Conservation (phyloP, 2,797 vertebrate species). For the Takifugu ocellatus region DNA sequence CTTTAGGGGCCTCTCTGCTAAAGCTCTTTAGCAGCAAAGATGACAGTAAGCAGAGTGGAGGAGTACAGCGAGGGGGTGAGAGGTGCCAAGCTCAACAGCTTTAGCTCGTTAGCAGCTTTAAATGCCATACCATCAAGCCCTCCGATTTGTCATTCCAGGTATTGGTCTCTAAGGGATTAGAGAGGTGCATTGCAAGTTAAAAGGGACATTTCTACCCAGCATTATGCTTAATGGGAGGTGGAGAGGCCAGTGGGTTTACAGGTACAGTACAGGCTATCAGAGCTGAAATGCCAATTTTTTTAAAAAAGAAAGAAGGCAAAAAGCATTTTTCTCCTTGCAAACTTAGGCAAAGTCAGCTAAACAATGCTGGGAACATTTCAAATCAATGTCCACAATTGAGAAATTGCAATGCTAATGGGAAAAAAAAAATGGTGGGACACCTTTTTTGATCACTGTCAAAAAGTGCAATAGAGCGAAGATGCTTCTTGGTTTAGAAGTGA, state of each 20-base stretch:
- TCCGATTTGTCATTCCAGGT: constrained; percentile 71
- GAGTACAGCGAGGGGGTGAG: constrained; percentile 55
- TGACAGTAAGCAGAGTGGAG: constrained; percentile 65
- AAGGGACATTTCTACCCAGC: constrained; percentile 68
- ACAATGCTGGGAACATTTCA: constrained; percentile 2
- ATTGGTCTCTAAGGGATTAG: constrained; percentile 70
- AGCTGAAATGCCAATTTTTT: constrained; percentile 56
- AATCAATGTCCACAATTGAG: no score
- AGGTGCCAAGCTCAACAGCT: constrained; percentile 64
- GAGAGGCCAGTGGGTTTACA: constrained; percentile 65
- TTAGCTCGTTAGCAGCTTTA: constrained; percentile 76
- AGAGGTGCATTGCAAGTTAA: constrained; percentile 69
- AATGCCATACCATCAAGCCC: constrained; percentile 65
- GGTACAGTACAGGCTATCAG: constrained; percentile 56
- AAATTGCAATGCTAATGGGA: no score
- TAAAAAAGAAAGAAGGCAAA: constrained; percentile 5
- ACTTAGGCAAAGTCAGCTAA: constrained; percentile 33
- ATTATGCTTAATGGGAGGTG: constrained; percentile 74
- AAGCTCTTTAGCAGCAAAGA: constrained; percentile 72
- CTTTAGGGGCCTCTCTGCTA: constrained; percentile 61
- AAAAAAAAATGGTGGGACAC: no score
- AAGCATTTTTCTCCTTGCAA: constrained; percentile 59
- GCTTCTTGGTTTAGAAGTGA: no score
- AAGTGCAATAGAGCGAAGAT: no score
- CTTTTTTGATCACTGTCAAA: no score